These are phyloP conservation scores for Champsocephalus esox DNA, from an alignment of 2,797 vertebrate genomes.

Conservation along the genomic window DNA sequence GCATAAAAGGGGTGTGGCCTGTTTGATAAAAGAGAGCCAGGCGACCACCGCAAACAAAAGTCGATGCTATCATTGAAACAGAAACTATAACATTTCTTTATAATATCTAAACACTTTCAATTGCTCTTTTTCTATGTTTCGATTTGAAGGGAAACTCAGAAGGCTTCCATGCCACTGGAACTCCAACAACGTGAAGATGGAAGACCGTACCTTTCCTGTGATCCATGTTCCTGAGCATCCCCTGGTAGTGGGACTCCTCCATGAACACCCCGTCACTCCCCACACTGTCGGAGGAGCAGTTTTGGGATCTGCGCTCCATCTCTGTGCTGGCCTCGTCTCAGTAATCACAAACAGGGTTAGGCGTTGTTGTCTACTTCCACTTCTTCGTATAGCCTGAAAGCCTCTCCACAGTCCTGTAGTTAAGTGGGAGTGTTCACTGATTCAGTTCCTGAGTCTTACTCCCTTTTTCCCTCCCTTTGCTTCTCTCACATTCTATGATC, in stretches of 20 bases:
- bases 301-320: slow-evolving; percentile 66
- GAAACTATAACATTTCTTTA: neutral
- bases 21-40: slow-evolving; percentile 43
- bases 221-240: slow-evolving; percentile 75
- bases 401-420: slow-evolving; percentile 44
- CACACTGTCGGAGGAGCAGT: slow-evolving; percentile 78
- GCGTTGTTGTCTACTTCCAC: slow-evolving; percentile 34
- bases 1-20: slow-evolving; percentile 56
- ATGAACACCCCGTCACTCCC: slow-evolving; percentile 80
- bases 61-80: neutral
- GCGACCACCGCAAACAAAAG: slow-evolving; percentile 11
- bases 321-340: slow-evolving; percentile 35
- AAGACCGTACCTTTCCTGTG: slow-evolving; percentile 82
- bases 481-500: slow-evolving; percentile 41
- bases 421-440: slow-evolving; percentile 74
- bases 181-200: neutral
- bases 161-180: rapidly evolving
- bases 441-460: slow-evolving; percentile 59
- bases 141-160: neutral
- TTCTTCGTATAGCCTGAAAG: slow-evolving; percentile 40
- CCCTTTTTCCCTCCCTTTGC: slow-evolving; percentile 38
- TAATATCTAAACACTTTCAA: neutral
- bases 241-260: slow-evolving; percentile 78
- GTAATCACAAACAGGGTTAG: slow-evolving; percentile 19
- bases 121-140: neutral